phyloP scores from a whole-genome alignment of 2,113 vertebrate species.

The Channa argus region DNA sequence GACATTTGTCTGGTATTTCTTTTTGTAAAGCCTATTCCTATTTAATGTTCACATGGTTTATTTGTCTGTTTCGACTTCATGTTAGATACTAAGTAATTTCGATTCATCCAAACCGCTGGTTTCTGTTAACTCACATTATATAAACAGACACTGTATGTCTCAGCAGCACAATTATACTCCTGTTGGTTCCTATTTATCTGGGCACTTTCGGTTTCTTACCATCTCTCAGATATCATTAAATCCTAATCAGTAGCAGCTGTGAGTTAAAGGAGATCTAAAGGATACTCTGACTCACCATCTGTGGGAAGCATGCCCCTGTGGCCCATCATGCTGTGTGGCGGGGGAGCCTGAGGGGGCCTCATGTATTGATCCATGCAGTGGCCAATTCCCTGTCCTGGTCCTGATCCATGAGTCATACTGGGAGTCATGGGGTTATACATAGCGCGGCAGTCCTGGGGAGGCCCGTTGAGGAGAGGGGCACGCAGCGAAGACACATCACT shows the following conservation, averaged over 20 bases:
- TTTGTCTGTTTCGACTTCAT: background rate
- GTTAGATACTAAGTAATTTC: background rate
- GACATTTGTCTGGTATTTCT: conserved; percentile 2
- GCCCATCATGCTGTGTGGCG: conserved; percentile 81
- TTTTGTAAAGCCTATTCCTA: background rate
- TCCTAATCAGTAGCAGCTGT: conserved; percentile 49
- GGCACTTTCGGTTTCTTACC: conserved; percentile 10
- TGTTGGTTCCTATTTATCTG: conserved; percentile 7
- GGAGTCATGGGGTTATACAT: conserved; percentile 91
- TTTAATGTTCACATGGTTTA: background rate
- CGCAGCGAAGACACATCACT: conserved; percentile 78
- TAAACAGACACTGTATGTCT: background rate
- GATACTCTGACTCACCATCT: conserved; percentile 76
- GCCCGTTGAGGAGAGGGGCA: conserved; percentile 68
- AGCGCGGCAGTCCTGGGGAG: conserved; percentile 75
- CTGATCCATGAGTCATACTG: conserved; percentile 83
- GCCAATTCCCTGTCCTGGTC: conserved; percentile 74
- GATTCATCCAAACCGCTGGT: background rate
- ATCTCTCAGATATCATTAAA: conserved; percentile 41
- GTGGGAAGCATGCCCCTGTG: conserved; percentile 78
- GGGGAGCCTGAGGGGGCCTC: conserved; percentile 84
- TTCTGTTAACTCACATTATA: background rate
- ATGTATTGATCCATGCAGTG: conserved; percentile 90
- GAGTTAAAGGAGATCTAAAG: conserved; percentile 48
- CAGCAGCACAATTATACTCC: background rate